Evolutionary conservation across 1,140 invertebrate genomes (phyloP).

Genomic region (Camponotus pennsylvanicus): DNA sequence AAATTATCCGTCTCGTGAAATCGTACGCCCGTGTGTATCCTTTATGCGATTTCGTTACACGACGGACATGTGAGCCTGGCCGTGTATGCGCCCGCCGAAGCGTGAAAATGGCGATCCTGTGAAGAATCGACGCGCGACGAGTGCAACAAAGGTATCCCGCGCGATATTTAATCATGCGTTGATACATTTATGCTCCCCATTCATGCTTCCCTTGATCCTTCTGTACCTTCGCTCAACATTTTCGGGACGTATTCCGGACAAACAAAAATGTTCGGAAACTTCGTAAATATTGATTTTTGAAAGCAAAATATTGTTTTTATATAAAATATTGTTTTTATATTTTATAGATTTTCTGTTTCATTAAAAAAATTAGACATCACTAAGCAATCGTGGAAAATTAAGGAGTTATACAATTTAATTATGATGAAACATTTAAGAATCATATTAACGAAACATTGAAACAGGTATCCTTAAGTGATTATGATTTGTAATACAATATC

Average conservation of each 20-base stretch:
- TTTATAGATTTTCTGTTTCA: not conserved
- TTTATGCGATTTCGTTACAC: constrained; percentile 51
- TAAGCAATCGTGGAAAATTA: not conserved
- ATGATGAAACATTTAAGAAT: not conserved
- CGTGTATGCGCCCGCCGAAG: constrained; percentile 2
- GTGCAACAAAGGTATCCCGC: constrained; percentile 43
- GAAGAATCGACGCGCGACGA: constrained; percentile 17
- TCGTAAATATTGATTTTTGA: not conserved
- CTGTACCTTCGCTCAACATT: not conserved
- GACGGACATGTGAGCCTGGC: constrained; percentile 36
- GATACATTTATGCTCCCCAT: not conserved
- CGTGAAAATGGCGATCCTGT: constrained; percentile 49
- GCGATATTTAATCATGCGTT: constrained; percentile 45
- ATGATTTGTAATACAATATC: not conserved
- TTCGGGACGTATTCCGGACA: not conserved
- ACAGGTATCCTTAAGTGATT: not conserved
- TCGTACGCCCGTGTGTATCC: constrained; percentile 27
- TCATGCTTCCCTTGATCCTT: constrained; percentile 14
- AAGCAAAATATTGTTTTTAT: not conserved
- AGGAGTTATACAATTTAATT: not conserved
- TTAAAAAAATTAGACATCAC: too few relatives aligned
- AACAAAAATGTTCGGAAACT: constrained; percentile 8
- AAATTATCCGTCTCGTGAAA: constrained; percentile 58
- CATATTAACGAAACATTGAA: not conserved
- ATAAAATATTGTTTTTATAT: not conserved